Conservation (phyloP, 2,113 vertebrate genomes). For the Euleptes europaea region DNA sequence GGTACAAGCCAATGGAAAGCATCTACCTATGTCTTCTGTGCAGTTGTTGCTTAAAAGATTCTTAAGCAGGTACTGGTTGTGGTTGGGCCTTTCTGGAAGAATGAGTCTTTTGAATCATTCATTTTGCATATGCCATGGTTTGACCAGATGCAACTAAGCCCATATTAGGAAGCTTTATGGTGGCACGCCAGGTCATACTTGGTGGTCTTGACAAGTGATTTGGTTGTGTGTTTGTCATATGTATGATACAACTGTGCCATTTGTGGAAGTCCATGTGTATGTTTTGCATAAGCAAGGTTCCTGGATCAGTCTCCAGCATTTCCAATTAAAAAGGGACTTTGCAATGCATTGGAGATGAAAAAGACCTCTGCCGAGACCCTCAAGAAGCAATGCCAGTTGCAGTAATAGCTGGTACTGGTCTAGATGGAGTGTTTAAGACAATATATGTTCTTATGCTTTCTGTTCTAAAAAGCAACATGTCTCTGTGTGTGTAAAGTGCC, state of each 20-base stretch:
- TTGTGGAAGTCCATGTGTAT: background rate
- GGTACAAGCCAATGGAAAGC: background rate
- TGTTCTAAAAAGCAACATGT: background rate
- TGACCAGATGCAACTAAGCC: background rate
- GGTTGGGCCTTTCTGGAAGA: background rate
- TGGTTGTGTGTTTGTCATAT: background rate
- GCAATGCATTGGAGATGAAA: background rate
- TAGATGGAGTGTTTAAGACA: background rate
- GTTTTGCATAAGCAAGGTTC: background rate
- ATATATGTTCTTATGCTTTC: background rate
- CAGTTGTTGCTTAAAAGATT: background rate
- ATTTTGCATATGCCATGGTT: background rate
- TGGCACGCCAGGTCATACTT: background rate
- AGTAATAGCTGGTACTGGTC: too few species aligned
- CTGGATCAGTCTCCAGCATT: background rate
- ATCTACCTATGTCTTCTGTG: background rate
- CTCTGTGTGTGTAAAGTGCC: too few species aligned
- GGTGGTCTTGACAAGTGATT: too few species aligned
- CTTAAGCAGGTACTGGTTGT: background rate
- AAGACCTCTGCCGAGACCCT: background rate
- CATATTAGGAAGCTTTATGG: background rate
- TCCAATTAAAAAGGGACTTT: background rate
- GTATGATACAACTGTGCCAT: background rate
- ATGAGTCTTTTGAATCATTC: background rate
- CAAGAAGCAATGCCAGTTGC: too few species aligned